These are phyloP conservation scores for Philonicus albiceps DNA, from an alignment of 2,888 invertebrate genomes.

Conservation along the genomic window DNA sequence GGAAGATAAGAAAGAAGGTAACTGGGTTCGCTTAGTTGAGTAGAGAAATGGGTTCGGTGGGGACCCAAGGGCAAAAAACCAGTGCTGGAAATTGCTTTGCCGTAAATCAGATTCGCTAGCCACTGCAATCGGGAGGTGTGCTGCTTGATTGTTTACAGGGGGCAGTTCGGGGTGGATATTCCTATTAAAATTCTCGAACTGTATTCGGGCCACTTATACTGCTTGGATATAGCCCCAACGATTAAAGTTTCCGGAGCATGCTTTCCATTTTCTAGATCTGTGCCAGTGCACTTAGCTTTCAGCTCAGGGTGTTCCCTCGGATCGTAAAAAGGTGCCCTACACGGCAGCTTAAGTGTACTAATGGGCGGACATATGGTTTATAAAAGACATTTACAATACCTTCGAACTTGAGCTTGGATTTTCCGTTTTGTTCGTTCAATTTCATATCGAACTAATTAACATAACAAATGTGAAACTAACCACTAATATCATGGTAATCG, in stretches of 20 bases:
- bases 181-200: slow-evolving; percentile 16
- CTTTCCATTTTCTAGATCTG: not conserved
- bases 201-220: not conserved
- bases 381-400: not conserved
- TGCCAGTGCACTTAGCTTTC: not conserved
- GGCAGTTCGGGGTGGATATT: not conserved
- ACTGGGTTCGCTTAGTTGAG: not conserved
- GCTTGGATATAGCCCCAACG: not conserved
- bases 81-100: not conserved
- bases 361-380: not conserved
- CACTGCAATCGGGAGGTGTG: not conserved
- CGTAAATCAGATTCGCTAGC: slow-evolving; percentile 12
- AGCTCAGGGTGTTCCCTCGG: not conserved
- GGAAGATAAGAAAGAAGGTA: slow-evolving; percentile 26
- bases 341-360: not conserved
- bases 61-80: not conserved
- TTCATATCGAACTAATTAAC: not conserved
- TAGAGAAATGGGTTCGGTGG: not conserved
- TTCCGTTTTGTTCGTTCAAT: not conserved
- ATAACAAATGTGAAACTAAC: not conserved
- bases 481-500: no score
- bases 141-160: not conserved
- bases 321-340: not conserved
- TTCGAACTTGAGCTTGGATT: not conserved
- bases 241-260: slow-evolving; percentile 15